Base-by-base conservation (phyloP, 2,888 invertebrate species). In the Slavum lentiscoides region DNA sequence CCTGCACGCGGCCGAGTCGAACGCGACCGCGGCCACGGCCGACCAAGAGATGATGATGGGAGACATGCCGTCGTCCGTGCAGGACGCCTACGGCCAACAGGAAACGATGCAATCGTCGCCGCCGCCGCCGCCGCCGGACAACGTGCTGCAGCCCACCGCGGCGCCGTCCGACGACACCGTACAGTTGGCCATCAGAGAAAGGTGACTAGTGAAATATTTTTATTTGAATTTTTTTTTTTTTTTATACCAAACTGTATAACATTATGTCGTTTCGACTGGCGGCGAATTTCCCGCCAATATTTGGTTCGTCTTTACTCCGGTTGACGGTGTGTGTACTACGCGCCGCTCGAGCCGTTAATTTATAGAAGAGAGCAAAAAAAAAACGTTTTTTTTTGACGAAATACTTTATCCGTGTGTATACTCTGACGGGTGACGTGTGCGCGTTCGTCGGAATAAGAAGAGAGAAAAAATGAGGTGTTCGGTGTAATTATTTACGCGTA, bases 1-100 rank as follows among this genome's bases (percentile, higher is more conserved):
- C 11, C 53, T 77, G 39, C 53, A 11, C 61, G 4, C 30, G 49
- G 13, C n/a, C 49, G 39, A 30, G 17, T 17, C 21, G 8, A 4
- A 15, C 37, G 55, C 55, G 0, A 19, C 19, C 8, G 8, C 1
- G 23, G 15, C 13, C 0, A 9, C 0, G 17, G 21, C 9, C 23
- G 80, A 66, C 58, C 19, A 23, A 1, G 70, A 62, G 0, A 23
- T 58, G 70, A 80, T 80, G 80, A 64, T 80, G 80, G 72, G 55
- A 0, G 80, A 80, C 64, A 69, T 61, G 70, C 80, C 80, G 53
- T 23, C 30, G 9, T 30, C 30, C 30, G 15, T 15, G n/a, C 30
- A n/a, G 23, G 49, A 9, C 11, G 15, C 11, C 67, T 17, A 49
- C 23, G 30, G 11, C 49, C 61, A 23, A 9, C 30, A 13, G 49